Evolutionary conservation across 1,140 invertebrate genomes (phyloP), one percentile per base, ranked within the genome.

Genomic region (Liolophura sinensis): DNA sequence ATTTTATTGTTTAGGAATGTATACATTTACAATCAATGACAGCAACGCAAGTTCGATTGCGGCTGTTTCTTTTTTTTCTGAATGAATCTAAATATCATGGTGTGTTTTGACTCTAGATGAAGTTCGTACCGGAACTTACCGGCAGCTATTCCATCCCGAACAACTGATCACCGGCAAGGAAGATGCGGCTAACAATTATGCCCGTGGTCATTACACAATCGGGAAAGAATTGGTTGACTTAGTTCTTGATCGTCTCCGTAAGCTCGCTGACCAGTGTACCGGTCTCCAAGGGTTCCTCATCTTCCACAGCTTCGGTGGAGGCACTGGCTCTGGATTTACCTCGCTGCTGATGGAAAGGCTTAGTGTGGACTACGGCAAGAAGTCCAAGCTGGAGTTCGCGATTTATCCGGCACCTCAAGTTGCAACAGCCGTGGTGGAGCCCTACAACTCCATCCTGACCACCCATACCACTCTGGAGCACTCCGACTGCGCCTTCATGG

Each of bases 171-270:
- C 80, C 46, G 89, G 89, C 3, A 90, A 90, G 77, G 93, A 95
- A 85, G 93, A 95, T 82, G 93, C 92, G 31, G 93, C 92, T 64
- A 94, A 94, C 84, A 94, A 94, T 86, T 93, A 93, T 74, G 92
- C 92, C 47, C 88, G 93, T 75, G 93, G 93, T 63, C 93, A 95
- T 86, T 95, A 95, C 87, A 95, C 93, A 63, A 93, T 95, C 78
- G 93, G 92, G 92, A 55, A 94, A 94, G 85, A 94, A 93, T 64
- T 84, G 12, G 80, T 84, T 51, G 79, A 85, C 60, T 69, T 79
- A 16, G 68, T 74, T 22, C 31, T 40, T 40, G 31, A 40, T 9
- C 31, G 31, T 9, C 31, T 40, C 31, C 31, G 31, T 5, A 40
- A 40, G 9, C 68, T 81, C 69, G 79, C 66, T 79, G 55, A 78